phyloP scores from a whole-genome alignment of 1,140 invertebrate genomes.

The Andrena cerasifolii region DNA sequence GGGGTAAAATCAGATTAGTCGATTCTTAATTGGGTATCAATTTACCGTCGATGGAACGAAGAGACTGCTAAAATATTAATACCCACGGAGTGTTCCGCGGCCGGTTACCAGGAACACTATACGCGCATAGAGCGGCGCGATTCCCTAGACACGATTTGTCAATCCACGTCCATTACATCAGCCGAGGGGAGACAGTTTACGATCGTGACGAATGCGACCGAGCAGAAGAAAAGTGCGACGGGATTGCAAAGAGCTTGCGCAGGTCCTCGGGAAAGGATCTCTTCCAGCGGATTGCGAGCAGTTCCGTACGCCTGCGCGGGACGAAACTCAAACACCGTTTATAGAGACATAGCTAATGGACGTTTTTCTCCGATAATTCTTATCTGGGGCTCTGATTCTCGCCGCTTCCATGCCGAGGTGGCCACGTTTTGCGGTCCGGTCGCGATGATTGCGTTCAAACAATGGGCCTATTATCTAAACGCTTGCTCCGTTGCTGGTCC shows the following conservation, averaged over 20 bases:
- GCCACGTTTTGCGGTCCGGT: constrained; percentile 17
- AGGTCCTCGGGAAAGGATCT: constrained; percentile 50
- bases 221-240: constrained; percentile 25
- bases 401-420: background rate
- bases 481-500: constrained; percentile 40
- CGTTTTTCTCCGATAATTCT: background rate
- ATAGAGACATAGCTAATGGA: background rate
- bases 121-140: constrained; percentile 35
- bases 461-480: constrained; percentile 56
- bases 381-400: background rate
- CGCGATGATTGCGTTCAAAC: constrained; percentile 14
- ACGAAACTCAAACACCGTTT: constrained; percentile 3
- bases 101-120: background rate
- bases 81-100: background rate
- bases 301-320: background rate
- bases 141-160: constrained; percentile 62
- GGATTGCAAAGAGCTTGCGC: constrained; percentile 50
- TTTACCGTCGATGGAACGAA: constrained; percentile 3
- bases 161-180: constrained; percentile 59
- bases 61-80: constrained; percentile 37
- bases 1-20: background rate
- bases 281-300: background rate
- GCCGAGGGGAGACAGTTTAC: constrained; percentile 47
- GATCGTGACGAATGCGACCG: constrained; percentile 55
- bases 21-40: constrained; percentile 46